Conservation (phyloP, 2,888 invertebrate species). For the Cremastinae sp. region DNA sequence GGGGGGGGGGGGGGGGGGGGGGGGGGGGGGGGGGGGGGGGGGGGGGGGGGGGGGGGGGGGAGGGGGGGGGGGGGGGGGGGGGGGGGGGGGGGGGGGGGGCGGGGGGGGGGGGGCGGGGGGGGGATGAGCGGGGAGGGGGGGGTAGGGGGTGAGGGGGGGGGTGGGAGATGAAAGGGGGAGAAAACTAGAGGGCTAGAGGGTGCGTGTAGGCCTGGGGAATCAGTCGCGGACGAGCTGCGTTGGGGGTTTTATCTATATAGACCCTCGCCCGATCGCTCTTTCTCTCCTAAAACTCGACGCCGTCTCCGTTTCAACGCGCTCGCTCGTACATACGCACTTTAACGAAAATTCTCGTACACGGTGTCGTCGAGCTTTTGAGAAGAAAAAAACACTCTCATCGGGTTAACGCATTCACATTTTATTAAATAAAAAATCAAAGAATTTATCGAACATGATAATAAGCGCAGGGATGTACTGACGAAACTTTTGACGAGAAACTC, state of each 20-base stretch:
- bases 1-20: conserved; percentile 64
- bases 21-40: conserved; percentile 40
- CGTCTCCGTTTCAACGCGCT: conserved; percentile 63
- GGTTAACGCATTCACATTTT: neutral
- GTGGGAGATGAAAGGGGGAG: conserved; percentile 72
- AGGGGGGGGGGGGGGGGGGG: conserved; percentile 60
- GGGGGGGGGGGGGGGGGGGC: conserved; percentile 32
- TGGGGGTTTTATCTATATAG: conserved; percentile 78
- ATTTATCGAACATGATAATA: neutral
- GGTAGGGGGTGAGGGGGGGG: conserved; percentile 57
- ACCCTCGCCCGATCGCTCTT: conserved; percentile 57
- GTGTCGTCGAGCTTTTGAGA: conserved; percentile 16
- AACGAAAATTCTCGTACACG: conserved; percentile 14
- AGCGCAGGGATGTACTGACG: too few species aligned
- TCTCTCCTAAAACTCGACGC: conserved; percentile 42
- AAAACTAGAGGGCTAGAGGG: conserved; percentile 78
- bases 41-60: conserved; percentile 62
- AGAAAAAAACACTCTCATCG: neutral
- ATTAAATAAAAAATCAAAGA: neutral
- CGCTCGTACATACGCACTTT: conserved; percentile 15
- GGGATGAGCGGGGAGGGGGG: conserved; percentile 59
- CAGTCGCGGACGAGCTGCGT: conserved; percentile 80
- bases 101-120: conserved; percentile 8
- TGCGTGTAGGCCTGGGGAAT: conserved; percentile 79
- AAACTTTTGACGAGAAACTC: too few species aligned